phyloP scores from a whole-genome alignment of 2,888 invertebrate species.

The Tetragonisca angustula region DNA sequence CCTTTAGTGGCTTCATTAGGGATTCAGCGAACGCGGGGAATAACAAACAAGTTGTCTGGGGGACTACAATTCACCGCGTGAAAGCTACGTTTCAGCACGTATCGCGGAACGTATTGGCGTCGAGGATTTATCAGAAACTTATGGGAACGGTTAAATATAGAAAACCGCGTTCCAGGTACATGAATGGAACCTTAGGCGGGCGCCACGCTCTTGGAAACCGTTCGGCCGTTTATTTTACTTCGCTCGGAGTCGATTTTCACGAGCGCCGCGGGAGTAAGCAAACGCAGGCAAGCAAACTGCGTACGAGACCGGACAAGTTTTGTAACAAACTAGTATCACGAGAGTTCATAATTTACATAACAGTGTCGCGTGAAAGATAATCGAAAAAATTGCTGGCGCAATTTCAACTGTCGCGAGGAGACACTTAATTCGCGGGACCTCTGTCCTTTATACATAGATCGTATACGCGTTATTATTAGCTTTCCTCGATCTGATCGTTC shows the following conservation, averaged over 20 bases:
- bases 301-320: neutral
- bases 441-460: neutral
- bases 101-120: neutral
- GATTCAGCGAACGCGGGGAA: neutral
- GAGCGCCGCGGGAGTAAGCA: no score
- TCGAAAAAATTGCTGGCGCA: slow-evolving; percentile 8
- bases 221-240: slow-evolving; percentile 9
- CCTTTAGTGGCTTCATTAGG: slow-evolving; percentile 6
- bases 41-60: slow-evolving; percentile 2
- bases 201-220: neutral
- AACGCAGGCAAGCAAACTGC: neutral
- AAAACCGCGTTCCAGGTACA: neutral
- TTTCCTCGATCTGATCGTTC: neutral
- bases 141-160: slow-evolving; percentile 23
- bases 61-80: neutral
- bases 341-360: slow-evolving; percentile 23
- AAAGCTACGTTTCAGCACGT: slow-evolving; percentile 15
- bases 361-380: neutral
- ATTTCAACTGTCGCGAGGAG: neutral
- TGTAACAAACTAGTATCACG: slow-evolving; percentile 2
- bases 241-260: neutral
- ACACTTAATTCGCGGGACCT: neutral
- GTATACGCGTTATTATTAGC: no score
- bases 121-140: slow-evolving; percentile 13
- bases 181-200: slow-evolving; percentile 3